These are phyloP conservation scores for Lepidurus packardi DNA, from an alignment of 1,140 invertebrate genomes.

Conservation along the genomic window DNA sequence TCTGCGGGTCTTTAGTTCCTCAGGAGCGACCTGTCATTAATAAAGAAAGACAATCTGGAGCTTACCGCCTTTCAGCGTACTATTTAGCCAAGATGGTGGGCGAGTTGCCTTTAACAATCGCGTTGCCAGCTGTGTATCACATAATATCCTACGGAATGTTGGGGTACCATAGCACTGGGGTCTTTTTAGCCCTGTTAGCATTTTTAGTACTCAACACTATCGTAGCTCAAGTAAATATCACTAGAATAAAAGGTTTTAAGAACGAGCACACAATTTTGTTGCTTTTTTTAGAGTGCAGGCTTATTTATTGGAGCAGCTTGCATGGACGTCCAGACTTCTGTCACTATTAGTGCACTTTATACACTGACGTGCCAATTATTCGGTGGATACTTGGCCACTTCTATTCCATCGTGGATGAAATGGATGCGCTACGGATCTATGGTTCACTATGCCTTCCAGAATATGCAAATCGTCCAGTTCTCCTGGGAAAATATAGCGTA, in stretches of 20 bases:
- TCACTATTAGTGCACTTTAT: slow-evolving; percentile 71
- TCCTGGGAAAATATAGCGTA: slow-evolving; percentile 60
- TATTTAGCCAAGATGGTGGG: slow-evolving; percentile 81
- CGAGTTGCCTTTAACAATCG: slow-evolving; percentile 69
- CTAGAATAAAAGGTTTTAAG: neutral
- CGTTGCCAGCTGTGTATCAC: slow-evolving; percentile 71
- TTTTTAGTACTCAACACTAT: slow-evolving; percentile 70
- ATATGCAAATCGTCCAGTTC: slow-evolving; percentile 80
- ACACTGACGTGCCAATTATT: slow-evolving; percentile 74
- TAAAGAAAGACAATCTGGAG: slow-evolving; percentile 73
- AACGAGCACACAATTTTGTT: neutral
- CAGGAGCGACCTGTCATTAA: slow-evolving; percentile 74
- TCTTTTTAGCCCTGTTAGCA: slow-evolving; percentile 64
- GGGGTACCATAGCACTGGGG: slow-evolving; percentile 52
- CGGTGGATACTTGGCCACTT: slow-evolving; percentile 74
- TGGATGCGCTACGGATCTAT: slow-evolving; percentile 70
- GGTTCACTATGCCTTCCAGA: slow-evolving; percentile 78
- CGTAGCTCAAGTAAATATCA: slow-evolving; percentile 59
- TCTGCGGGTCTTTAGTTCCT: slow-evolving; percentile 56
- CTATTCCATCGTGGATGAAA: slow-evolving; percentile 68
- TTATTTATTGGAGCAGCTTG: slow-evolving; percentile 75
- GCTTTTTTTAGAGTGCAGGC: slow-evolving; percentile 62
- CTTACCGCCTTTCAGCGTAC: slow-evolving; percentile 75
- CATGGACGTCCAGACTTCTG: slow-evolving; percentile 71
- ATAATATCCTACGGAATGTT: slow-evolving; percentile 74